These are phyloP conservation scores for Campoletis raptor DNA, from an alignment of 2,888 invertebrate species.

Conservation along the genomic window DNA sequence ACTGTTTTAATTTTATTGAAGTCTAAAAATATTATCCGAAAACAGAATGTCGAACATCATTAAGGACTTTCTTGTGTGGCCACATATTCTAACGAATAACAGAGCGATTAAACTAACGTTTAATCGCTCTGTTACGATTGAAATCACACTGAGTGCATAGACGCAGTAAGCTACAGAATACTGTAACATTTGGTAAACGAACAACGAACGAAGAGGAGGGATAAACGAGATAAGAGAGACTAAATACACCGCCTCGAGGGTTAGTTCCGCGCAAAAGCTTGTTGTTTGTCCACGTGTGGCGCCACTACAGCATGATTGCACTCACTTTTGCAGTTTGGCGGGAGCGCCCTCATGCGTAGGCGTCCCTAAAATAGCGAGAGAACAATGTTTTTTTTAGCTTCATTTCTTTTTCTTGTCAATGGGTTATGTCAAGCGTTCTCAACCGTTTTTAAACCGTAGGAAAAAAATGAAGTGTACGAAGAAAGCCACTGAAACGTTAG, in stretches of 20 bases:
- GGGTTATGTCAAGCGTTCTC: conserved; percentile 76
- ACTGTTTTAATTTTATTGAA: no score
- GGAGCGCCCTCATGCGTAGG: conserved; percentile 13
- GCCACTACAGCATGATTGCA: conserved; percentile 39
- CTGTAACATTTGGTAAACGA: conserved; percentile 2
- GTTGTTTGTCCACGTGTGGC: conserved; percentile 70
- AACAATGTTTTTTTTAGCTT: conserved; percentile 24
- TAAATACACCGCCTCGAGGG: conserved; percentile 70
- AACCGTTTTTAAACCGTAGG: conserved; percentile 22
- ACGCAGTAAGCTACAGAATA: neutral
- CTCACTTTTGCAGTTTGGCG: neutral
- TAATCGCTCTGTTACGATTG: conserved; percentile 25
- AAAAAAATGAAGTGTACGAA: neutral
- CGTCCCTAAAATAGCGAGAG: conserved; percentile 20
- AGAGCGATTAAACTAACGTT: neutral
- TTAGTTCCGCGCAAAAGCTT: conserved; percentile 72
- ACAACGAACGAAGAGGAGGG: conserved; percentile 41
- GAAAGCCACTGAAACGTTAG: neutral
- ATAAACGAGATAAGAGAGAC: conserved; percentile 55
- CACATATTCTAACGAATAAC: conserved; percentile 9
- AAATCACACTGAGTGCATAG: conserved; percentile 11
- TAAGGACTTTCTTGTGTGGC: neutral
- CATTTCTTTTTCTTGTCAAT: conserved; percentile 74
- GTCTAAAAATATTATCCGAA: no score
- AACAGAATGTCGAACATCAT: no score